Conservation (phyloP, 2,797 vertebrate genomes). For the Staurois parvus region DNA sequence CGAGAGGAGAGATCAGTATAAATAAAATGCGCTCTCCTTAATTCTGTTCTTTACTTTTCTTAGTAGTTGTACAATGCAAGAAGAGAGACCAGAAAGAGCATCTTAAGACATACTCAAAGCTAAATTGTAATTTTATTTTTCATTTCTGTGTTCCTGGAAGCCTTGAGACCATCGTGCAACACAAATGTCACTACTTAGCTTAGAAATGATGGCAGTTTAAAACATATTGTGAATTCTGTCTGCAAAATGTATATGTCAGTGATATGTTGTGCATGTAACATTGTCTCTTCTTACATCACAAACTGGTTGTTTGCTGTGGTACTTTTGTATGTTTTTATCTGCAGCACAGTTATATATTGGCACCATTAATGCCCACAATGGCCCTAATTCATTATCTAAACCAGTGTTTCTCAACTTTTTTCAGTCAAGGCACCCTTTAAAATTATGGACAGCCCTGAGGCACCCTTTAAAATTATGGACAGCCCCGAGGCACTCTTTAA, state of each 20-base stretch:
- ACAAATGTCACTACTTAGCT: conserved; percentile 21
- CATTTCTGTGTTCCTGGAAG: conserved; percentile 35
- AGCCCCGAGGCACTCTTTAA: no score
- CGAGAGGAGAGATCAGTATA: conserved; percentile 57
- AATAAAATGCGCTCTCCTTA: conserved; percentile 62
- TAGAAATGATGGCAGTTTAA: neutral
- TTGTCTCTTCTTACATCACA: no score
- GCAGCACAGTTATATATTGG: no score
- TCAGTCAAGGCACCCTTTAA: no score
- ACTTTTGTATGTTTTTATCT: neutral
- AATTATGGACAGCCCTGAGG: no score
- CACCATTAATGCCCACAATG: no score
- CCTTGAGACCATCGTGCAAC: conserved; percentile 5
- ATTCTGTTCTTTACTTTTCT: conserved; percentile 8
- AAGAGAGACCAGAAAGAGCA: conserved; percentile 58
- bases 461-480: no score
- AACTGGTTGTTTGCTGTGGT: neutral
- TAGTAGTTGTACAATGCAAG: conserved; percentile 64
- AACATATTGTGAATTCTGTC: conserved; percentile 13
- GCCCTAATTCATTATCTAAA: no score
- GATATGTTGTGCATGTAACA: conserved; percentile 13
- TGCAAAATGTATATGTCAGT: conserved; percentile 9
- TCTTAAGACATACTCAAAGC: conserved; percentile 28
- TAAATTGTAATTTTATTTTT: conserved; percentile 33
- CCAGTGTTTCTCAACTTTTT: no score